phyloP scores from a whole-genome alignment of 1,140 invertebrate species.

The Himalopsyche phryganea region DNA sequence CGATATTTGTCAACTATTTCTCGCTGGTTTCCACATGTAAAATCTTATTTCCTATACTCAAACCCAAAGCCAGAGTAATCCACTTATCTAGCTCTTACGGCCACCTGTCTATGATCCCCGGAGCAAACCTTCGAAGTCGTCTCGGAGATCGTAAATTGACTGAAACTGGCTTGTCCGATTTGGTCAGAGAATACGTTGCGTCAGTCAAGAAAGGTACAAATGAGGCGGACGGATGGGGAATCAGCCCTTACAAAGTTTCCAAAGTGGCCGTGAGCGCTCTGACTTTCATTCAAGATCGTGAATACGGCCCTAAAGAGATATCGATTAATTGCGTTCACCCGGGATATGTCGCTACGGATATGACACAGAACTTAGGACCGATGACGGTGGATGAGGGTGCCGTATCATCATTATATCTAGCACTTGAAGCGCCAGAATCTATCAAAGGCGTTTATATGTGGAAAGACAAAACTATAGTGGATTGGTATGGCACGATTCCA shows the following conservation, averaged over 20 bases:
- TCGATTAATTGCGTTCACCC: conserved; percentile 67
- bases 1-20: conserved; percentile 67
- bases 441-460: conserved; percentile 46
- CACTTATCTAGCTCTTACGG: conserved; percentile 69
- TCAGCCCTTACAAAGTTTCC: conserved; percentile 63
- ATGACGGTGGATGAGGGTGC: conserved; percentile 64
- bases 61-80: conserved; percentile 65
- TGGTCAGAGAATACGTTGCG: conserved; percentile 66
- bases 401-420: conserved; percentile 41
- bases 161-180: conserved; percentile 52
- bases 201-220: conserved; percentile 43
- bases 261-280: conserved; percentile 69
- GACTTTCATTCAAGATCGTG: conserved; percentile 61
- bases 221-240: conserved; percentile 58
- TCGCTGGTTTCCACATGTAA: conserved; percentile 62
- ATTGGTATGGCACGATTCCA: conserved; percentile 36
- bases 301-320: conserved; percentile 59
- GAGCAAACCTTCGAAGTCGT: conserved; percentile 48
- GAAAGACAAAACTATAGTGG: conserved; percentile 42
- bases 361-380: conserved; percentile 65
- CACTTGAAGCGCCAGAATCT: conserved; percentile 43
- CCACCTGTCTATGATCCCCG: conserved; percentile 56
- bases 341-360: conserved; percentile 70
- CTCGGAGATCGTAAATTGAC: conserved; percentile 55
- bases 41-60: conserved; percentile 64